Evolutionary conservation across 2,113 vertebrate genomes (phyloP), one percentile per base, ranked within the genome.

Genomic region (Paratilapia polleni): DNA sequence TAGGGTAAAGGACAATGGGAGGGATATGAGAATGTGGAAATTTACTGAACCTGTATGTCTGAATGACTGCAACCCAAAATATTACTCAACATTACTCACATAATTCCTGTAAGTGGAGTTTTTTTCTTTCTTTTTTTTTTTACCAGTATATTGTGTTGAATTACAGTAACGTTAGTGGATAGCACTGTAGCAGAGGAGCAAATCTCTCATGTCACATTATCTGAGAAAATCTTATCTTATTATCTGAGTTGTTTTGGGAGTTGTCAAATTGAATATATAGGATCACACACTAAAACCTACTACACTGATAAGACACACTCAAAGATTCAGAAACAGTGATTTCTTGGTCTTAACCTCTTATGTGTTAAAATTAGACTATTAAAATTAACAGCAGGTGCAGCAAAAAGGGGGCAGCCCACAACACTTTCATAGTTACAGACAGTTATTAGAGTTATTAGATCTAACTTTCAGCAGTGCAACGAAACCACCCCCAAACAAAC

Each of bases 21-120:
- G 82, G 81, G 73, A 83, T 79, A 54, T 52, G 79, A 80, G 74
- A 38, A 82, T 28, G 59, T 89, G 91, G 91, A 93, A 91, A 94
- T 90, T 74, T 93, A 90, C 91, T 85, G 60, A 86, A 88, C 52
- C 41, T 20, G 19, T 20, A 28, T 2, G 75, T 77, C 87, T 84
- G 41, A 84, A 81, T 83, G 47, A 81, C 41, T 84, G 73, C 47
- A 77, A 87, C 64, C 6, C 57, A 86, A 77, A 78, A 82, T 66
- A 90, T 75, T 88, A 74, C 81, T 80, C 77, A 86, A 78, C 68
- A 89, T 90, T 83, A 84, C 80, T 92, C 87, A 85, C 28, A 79
- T 49, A 64, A 77, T 86, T 85, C 82, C 77, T 79, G 62, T 66
- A 73, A 83, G 28, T 77, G 59, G 66, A 64, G 1, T 58, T 81